These are phyloP conservation scores for Manis javanica DNA, from an alignment of 2,797 vertebrate genomes.

Conservation along the genomic window DNA sequence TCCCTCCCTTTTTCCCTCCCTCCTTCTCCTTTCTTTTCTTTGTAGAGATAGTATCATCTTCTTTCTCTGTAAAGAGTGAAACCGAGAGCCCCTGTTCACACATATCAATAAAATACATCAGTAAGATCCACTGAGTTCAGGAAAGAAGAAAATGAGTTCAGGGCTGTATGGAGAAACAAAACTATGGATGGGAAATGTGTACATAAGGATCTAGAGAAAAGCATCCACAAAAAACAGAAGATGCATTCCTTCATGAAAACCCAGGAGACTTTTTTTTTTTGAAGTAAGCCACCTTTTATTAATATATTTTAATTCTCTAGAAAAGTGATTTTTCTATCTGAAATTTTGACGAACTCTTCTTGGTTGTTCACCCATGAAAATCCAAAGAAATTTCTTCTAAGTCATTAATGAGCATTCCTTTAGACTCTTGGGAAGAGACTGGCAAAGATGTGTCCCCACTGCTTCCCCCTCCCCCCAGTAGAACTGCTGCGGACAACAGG, in stretches of 20 bases:
- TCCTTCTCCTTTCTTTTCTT: background rate
- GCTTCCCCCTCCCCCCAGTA: background rate
- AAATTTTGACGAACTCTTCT: slow-evolving; percentile 28
- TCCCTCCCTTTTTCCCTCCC: too few relatives aligned
- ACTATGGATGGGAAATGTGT: background rate
- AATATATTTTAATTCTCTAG: background rate
- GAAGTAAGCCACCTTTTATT: background rate
- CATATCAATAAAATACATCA: background rate
- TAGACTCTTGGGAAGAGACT: background rate
- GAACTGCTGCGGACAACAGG: slow-evolving; percentile 59
- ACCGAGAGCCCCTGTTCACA: background rate
- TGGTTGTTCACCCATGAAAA: background rate
- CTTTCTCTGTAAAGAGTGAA: slow-evolving; percentile 21
- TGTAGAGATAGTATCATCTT: background rate
- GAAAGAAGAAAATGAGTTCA: background rate
- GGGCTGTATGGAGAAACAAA: background rate
- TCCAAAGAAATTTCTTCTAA: background rate
- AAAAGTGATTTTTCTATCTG: background rate
- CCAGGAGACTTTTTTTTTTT: background rate
- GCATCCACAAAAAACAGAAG: background rate
- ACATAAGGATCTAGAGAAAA: background rate
- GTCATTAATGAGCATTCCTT: background rate
- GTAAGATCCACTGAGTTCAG: background rate
- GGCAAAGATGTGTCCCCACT: background rate
- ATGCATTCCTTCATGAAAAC: background rate